These are phyloP conservation scores for Hypomecis punctinalis DNA, from an alignment of 2,888 invertebrate species.

Conservation along the genomic window DNA sequence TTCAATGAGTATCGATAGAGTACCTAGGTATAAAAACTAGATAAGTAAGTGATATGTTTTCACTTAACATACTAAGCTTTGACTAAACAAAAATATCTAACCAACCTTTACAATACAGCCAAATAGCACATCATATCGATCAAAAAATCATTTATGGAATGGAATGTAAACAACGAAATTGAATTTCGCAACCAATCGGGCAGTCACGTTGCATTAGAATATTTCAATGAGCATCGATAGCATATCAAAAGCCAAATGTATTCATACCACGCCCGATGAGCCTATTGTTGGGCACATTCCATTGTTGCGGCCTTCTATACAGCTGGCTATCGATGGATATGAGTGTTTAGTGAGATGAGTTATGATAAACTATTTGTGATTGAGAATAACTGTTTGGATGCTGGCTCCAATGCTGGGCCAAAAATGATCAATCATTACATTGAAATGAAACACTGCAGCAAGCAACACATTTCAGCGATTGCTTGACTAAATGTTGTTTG, in stretches of 20 bases:
- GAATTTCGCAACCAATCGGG: slow-evolving; percentile 30
- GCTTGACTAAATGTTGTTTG: too few species aligned
- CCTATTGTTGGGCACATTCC: slow-evolving; percentile 74
- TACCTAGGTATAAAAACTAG: slow-evolving; percentile 44
- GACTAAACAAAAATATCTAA: not conserved
- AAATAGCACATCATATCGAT: not conserved
- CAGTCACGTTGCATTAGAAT: slow-evolving; percentile 46
- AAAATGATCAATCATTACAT: too few species aligned
- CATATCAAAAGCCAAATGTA: slow-evolving; percentile 59
- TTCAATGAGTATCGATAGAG: slow-evolving; percentile 50
- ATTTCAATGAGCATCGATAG: slow-evolving; percentile 50
- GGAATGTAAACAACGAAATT: slow-evolving; percentile 32
- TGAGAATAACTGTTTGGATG: not conserved
- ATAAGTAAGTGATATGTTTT: not conserved
- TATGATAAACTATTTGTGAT: slow-evolving; percentile 38
- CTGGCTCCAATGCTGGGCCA: too few species aligned
- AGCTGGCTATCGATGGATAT: slow-evolving; percentile 45
- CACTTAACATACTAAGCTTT: not conserved
- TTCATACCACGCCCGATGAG: slow-evolving; percentile 63
- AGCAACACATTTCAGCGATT: too few species aligned
- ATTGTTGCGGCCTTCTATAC: slow-evolving; percentile 70
- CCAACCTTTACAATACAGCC: not conserved
- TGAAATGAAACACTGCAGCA: too few species aligned
- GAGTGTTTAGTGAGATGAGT: slow-evolving; percentile 49
- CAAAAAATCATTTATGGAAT: slow-evolving; percentile 21